A percentile compares a stretch with the other conserved stretches of the same genome.
Conservation (phyloP, 2,888 invertebrate species). For the Prosopocoilus inquinatus region DNA sequence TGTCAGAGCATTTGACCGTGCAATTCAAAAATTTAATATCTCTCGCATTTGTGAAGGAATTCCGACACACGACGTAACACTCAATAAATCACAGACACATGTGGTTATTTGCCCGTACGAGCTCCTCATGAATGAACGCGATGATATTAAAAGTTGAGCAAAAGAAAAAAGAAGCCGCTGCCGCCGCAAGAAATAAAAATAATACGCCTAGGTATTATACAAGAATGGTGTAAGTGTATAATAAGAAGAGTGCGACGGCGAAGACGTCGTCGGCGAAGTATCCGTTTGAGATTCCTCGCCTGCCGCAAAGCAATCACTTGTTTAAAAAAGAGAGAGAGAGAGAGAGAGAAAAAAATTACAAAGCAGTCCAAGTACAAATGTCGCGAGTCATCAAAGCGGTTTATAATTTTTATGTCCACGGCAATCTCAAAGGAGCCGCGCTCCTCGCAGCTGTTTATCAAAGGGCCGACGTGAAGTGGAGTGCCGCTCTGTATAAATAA, state of each 20-base stretch:
- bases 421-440: slow-evolving; percentile 33
- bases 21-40: no score
- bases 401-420: slow-evolving; percentile 34
- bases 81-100: no score
- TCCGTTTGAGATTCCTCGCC: slow-evolving; percentile 4
- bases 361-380: slow-evolving; percentile 19
- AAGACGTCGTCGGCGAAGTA: slow-evolving; percentile 1
- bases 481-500: slow-evolving; percentile 3
- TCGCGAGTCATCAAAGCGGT: slow-evolving; percentile 32
- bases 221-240: no score
- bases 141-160: no score
- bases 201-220: no score
- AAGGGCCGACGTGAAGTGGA: slow-evolving; percentile 14
- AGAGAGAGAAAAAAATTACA: slow-evolving; percentile 16
- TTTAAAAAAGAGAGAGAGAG: not conserved
- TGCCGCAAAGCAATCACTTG: slow-evolving; percentile 2
- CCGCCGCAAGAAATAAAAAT: no score
- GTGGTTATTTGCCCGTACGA: no score
- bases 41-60: no score
- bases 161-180: no score
- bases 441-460: slow-evolving; percentile 17
- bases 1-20: no score
- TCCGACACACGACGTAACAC: no score
- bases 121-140: no score
- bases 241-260: not conserved